phyloP scores from a whole-genome alignment of 1,140 invertebrate genomes.

The Orchesella cincta region DNA sequence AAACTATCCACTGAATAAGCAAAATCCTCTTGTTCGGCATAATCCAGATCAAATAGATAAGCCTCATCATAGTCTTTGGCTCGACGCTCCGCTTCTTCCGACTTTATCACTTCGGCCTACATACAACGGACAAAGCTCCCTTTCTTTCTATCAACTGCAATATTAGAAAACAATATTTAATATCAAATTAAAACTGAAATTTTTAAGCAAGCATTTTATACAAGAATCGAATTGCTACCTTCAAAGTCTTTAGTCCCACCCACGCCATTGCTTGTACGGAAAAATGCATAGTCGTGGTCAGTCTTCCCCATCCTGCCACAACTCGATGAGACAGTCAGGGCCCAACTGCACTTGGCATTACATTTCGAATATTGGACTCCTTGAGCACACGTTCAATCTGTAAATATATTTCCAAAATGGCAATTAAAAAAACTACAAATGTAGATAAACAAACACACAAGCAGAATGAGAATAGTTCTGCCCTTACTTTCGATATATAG shows the following conservation, averaged over 20 bases:
- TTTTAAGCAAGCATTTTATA: slow-evolving; percentile 10
- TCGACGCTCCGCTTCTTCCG: slow-evolving; percentile 82
- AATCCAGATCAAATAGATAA: slow-evolving; percentile 94
- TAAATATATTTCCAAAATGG: not conserved
- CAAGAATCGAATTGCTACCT: slow-evolving; percentile 52
- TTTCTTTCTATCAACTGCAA: slow-evolving; percentile 66
- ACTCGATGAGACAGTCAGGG: slow-evolving; percentile 75
- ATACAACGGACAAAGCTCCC: slow-evolving; percentile 88
- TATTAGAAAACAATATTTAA: too few species aligned
- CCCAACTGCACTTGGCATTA: slow-evolving; percentile 81
- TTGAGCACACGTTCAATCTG: slow-evolving; percentile 69
- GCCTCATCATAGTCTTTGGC: slow-evolving; percentile 82
- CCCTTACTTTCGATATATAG: slow-evolving; percentile 60
- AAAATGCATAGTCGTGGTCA: slow-evolving; percentile 71
- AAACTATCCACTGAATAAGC: slow-evolving; percentile 69
- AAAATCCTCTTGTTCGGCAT: slow-evolving; percentile 70
- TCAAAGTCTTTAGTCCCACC: slow-evolving; percentile 85
- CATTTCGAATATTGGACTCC: slow-evolving; percentile 90
- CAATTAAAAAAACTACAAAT: not conserved
- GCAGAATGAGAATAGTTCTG: too few species aligned
- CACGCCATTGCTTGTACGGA: slow-evolving; percentile 79
- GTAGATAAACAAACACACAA: not conserved
- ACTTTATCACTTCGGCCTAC: slow-evolving; percentile 88
- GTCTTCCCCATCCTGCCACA: slow-evolving; percentile 77
- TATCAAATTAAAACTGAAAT: too few species aligned